Evolutionary conservation across 2,888 invertebrate genomes (phyloP).

Genomic region (Torymus auratus): DNA sequence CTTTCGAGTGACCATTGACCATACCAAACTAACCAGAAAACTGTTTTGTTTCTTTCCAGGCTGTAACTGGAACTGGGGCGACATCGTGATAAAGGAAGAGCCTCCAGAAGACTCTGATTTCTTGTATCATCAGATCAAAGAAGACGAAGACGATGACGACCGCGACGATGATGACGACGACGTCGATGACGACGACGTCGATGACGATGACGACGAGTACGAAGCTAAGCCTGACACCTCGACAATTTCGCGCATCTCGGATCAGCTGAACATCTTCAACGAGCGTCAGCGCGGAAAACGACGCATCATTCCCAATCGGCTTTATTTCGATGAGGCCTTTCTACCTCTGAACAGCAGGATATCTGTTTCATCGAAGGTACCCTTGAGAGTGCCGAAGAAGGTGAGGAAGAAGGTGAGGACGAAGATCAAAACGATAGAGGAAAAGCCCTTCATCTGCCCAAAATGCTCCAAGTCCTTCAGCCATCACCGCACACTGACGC

Average conservation of each 20-base stretch:
- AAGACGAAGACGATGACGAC: too few species aligned
- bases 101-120: neutral
- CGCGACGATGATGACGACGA: too few species aligned
- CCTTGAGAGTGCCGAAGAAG: too few species aligned
- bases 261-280: slow-evolving; percentile 9
- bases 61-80: neutral
- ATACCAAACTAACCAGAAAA: neutral
- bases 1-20: neutral
- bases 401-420: too few species aligned
- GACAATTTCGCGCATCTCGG: too few species aligned
- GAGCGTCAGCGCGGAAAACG: slow-evolving; percentile 14
- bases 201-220: too few species aligned
- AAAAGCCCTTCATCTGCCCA: neutral
- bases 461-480: slow-evolving; percentile 23
- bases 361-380: too few species aligned
- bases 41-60: slow-evolving; percentile 3
- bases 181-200: too few species aligned
- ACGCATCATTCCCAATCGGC: slow-evolving; percentile 35
- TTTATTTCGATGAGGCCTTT: slow-evolving; percentile 29
- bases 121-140: too few species aligned
- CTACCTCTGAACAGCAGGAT: neutral
- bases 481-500: neutral
- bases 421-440: neutral
- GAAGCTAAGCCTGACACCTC: too few species aligned
- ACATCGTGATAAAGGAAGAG: slow-evolving; percentile 33